Evolutionary conservation across 2,888 invertebrate genomes (phyloP).

Genomic region (Megamerina dolium): DNA sequence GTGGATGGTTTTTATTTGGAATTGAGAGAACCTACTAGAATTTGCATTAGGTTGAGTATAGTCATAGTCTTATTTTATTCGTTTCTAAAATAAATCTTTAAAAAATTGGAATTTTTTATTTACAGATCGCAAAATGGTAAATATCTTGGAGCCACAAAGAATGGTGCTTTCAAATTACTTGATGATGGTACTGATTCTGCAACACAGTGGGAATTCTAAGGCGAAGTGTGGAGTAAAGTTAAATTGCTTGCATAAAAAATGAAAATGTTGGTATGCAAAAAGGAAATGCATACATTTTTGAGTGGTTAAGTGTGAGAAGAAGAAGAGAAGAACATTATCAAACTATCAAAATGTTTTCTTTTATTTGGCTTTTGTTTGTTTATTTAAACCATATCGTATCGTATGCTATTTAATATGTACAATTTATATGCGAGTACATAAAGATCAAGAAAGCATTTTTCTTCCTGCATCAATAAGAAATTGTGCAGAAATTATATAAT

Average conservation of each 20-base stretch:
- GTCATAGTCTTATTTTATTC: not conserved
- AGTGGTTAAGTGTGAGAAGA: not conserved
- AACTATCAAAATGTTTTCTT: too few species aligned
- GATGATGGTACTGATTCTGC: constrained; percentile 71
- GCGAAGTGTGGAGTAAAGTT: constrained; percentile 9
- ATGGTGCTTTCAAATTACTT: constrained; percentile 81
- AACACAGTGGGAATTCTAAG: constrained; percentile 92
- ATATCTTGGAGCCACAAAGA: constrained; percentile 85
- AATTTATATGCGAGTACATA: too few species aligned
- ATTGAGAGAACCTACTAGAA: constrained; percentile 84
- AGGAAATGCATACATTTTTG: not conserved
- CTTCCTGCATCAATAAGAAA: too few species aligned
- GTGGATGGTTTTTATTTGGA: constrained; percentile 85
- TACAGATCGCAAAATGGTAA: constrained; percentile 55
- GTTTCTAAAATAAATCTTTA: not conserved
- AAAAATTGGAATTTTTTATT: not conserved
- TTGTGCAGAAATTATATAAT: too few species aligned
- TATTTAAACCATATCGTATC: too few species aligned
- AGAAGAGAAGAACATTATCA: too few species aligned
- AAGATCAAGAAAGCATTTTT: too few species aligned
- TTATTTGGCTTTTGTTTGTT: too few species aligned
- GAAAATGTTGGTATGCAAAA: constrained; percentile 10
- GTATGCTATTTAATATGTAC: too few species aligned
- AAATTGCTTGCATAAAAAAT: constrained; percentile 8
- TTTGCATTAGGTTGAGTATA: constrained; percentile 66